Conservation (phyloP, 37 sponge, comb jelly and placozoan genomes). For the Aphrocallistes beatrix region DNA sequence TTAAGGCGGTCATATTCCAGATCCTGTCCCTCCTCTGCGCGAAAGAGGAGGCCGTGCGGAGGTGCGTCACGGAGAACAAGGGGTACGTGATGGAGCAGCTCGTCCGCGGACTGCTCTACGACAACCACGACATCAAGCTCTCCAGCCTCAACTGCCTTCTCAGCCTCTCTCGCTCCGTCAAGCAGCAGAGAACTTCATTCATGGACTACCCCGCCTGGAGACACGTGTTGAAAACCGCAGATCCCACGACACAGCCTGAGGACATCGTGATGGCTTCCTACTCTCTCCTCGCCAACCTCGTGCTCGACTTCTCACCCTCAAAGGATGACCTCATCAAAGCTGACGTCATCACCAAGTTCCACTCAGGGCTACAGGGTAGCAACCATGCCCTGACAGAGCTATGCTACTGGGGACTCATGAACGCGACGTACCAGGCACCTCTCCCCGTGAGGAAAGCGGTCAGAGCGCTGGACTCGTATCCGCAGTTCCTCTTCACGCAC, state of each 20-base stretch:
- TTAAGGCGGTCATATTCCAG: background rate
- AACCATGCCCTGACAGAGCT: background rate
- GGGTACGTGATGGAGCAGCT: background rate
- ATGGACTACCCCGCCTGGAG: conserved; percentile 6
- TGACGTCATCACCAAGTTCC: conserved; percentile 8
- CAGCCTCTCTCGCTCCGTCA: background rate
- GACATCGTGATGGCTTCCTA: background rate
- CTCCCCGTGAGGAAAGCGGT: background rate
- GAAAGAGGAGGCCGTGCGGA: background rate
- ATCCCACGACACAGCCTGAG: background rate
- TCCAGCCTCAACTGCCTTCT: background rate
- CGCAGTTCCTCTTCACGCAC: background rate
- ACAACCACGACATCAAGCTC: background rate
- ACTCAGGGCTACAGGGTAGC: background rate
- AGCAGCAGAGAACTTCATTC: background rate
- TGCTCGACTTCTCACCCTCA: background rate
- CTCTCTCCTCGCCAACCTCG: background rate
- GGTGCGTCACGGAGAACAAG: background rate
- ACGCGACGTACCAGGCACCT: background rate
- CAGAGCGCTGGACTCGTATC: background rate
- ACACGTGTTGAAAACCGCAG: conserved; percentile 8
- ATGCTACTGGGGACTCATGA: background rate
- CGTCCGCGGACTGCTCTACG: background rate
- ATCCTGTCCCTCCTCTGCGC: background rate
- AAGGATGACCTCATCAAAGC: conserved; percentile 10